Percentiles rank a stretch among this genome's conserved stretches.
phyloP scores from a whole-genome alignment of 2,113 vertebrate genomes.

The Nothoprocta perdicaria region DNA sequence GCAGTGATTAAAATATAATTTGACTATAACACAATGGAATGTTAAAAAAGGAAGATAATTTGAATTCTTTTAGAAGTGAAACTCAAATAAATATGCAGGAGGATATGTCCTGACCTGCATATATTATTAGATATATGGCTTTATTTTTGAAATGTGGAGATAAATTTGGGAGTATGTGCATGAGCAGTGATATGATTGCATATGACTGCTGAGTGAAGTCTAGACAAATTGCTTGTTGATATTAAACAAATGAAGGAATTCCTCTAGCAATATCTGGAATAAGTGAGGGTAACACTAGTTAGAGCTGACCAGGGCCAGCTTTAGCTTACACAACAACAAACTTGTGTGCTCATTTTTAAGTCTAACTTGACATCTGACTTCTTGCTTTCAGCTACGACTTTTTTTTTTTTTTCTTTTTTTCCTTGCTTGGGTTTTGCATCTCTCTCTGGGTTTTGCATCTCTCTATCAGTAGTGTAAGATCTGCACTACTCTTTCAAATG shows the following conservation, averaged over 20 bases:
- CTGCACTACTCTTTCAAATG: background rate
- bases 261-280: conserved; percentile 13
- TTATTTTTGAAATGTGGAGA: background rate
- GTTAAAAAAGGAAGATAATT: background rate
- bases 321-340: conserved; percentile 8
- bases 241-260: conserved; percentile 62
- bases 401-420: background rate
- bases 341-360: background rate
- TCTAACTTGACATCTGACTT: background rate
- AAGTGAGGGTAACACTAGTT: conserved; percentile 8
- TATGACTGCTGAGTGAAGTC: conserved; percentile 37
- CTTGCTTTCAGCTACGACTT: background rate
- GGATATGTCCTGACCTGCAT: background rate
- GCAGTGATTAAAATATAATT: background rate
- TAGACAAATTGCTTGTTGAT: conserved; percentile 52
- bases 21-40: background rate
- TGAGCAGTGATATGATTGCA: conserved; percentile 14
- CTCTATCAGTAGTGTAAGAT: background rate
- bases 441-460: background rate
- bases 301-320: conserved; percentile 7
- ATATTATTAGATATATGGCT: background rate
- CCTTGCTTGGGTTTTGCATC: too few species aligned
- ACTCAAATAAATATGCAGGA: background rate
- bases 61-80: background rate
- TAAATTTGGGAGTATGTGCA: background rate